Evolutionary conservation across 2,797 vertebrate species (phyloP).

Genomic region (Macrochelys suwanniensis): DNA sequence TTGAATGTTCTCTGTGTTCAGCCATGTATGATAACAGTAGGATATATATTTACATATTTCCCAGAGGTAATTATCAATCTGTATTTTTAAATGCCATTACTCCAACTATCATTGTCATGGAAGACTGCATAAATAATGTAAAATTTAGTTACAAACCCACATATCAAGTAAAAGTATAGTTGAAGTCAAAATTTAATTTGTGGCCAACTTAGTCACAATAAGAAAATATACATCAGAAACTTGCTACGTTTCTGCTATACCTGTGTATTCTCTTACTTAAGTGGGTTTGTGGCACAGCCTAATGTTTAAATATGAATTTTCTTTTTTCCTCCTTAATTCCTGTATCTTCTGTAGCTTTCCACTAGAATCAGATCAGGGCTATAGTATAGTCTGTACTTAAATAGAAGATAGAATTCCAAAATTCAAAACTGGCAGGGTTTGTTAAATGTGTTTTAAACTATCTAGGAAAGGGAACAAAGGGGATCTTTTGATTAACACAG

Average conservation of each 20-base stretch:
- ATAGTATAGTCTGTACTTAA: neutral
- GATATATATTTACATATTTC: neutral
- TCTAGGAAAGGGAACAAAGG: slow-evolving; percentile 15
- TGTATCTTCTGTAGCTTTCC: slow-evolving; percentile 38
- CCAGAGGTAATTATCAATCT: neutral
- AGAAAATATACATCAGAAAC: neutral
- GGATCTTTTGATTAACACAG: slow-evolving; percentile 30
- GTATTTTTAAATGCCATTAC: neutral
- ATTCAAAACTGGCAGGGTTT: slow-evolving; percentile 32
- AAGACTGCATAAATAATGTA: neutral
- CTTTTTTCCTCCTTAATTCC: slow-evolving; percentile 44
- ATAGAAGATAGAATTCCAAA: slow-evolving; percentile 34
- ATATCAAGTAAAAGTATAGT: neutral
- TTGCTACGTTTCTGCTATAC: neutral
- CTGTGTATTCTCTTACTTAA: neutral
- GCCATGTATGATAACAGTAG: neutral
- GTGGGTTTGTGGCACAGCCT: neutral
- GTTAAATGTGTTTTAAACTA: slow-evolving; percentile 51
- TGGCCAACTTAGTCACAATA: neutral
- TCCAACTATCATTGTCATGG: no score
- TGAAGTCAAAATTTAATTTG: neutral
- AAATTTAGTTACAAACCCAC: neutral
- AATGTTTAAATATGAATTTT: slow-evolving; percentile 20
- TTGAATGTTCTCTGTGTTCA: neutral
- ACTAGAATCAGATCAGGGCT: slow-evolving; percentile 12